phyloP scores from a whole-genome alignment of 2,113 vertebrate genomes.

The Toxotes jaculatrix region DNA sequence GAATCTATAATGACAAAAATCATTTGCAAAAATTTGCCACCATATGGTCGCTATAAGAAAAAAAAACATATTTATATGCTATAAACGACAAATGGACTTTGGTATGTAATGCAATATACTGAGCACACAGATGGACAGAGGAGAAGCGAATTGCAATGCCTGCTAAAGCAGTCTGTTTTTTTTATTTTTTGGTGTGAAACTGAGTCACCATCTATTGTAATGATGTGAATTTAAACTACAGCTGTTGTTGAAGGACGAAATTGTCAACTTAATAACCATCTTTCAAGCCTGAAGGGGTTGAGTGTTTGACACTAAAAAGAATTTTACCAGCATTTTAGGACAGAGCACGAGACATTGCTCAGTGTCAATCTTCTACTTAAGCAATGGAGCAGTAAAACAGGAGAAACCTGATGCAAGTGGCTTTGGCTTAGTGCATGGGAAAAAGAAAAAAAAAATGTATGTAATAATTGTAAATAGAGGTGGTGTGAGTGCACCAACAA shows the following conservation, averaged over 20 bases:
- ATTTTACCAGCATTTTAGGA: neutral
- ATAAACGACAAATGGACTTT: neutral
- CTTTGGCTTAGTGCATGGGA: neutral
- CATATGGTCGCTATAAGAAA: neutral
- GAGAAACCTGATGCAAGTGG: neutral
- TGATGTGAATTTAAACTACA: neutral
- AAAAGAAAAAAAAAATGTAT: neutral
- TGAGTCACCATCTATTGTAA: neutral
- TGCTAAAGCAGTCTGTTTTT: neutral
- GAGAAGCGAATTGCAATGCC: neutral
- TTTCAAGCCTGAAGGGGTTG: neutral
- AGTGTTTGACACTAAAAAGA: neutral
- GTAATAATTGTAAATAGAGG: neutral
- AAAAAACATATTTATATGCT: neutral
- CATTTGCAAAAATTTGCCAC: neutral
- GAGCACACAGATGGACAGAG: neutral
- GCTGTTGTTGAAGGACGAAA: neutral
- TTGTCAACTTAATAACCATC: neutral
- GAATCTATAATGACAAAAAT: too few species aligned
- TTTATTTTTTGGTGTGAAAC: neutral
- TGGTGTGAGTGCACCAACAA: conserved; percentile 20
- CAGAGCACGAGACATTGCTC: neutral
- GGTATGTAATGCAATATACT: neutral
- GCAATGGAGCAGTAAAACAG: neutral
- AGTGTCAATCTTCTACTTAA: conserved; percentile 10